Evolutionary conservation across 1,140 invertebrate species (phyloP), one percentile per base, ranked within the genome.

Genomic region (Papilio xuthus): DNA sequence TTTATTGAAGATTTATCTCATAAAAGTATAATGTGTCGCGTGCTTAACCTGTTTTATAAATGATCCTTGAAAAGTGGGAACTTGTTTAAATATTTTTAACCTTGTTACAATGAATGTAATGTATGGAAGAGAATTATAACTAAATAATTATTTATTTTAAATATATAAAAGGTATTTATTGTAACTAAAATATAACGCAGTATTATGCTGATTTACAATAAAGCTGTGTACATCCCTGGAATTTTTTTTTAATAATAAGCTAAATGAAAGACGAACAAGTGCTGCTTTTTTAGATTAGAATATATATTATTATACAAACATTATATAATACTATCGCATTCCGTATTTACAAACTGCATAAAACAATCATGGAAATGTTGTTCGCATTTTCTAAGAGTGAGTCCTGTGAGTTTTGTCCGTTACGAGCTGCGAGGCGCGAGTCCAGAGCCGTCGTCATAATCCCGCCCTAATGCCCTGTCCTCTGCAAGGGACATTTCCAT

Each of bases 401-500:
- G 79, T 69, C 77, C 15, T 47, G 44, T 15, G 18, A 47, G 44
- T 47, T 18, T n/a, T 8, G 50, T 20, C 50, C 50, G 50, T n/a
- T 53, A 9, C 18, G 7, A 53, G 79, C 78, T 87, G 84, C 80
- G 84, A 86, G 84, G 80, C 82, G 84, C 79, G 83, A 91, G 86
- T 87, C 86, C 84, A 86, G 81, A 89, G 88, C 84, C 83, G 85
- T 85, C 84, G 89, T 92, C 91, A 93, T 94, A 94, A 94, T 93
- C 91, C 92, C 88, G 91, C 90, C 91, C 90, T 94, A 94, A 92
- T 93, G 91, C 92, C 90, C 91, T 92, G 92, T 94, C 92, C 92
- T 92, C 92, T 94, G 92, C 91, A 91, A 92, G 88, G 92, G 92
- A 94, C 92, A 94, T 93, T 94, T 92, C 92, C 92, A 94, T 94